These are phyloP conservation scores for Cygnus atratus DNA, from an alignment of 2,113 vertebrate species.

Conservation along the genomic window DNA sequence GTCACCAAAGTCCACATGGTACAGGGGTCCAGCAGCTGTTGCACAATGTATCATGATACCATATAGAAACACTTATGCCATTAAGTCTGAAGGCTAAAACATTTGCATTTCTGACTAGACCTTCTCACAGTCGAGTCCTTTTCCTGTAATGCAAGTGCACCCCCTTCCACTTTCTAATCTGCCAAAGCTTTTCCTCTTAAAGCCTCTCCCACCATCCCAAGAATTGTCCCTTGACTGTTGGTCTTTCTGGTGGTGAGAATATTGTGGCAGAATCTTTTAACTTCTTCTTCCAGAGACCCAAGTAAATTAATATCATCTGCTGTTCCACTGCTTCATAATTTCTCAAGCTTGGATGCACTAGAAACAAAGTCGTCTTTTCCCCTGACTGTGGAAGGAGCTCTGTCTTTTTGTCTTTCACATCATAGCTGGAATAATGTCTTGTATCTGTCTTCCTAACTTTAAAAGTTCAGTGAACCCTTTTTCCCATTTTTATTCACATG, in stretches of 20 bases:
- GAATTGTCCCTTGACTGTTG: neutral
- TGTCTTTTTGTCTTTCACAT: neutral
- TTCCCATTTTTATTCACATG: neutral
- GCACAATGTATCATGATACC: too few relatives aligned
- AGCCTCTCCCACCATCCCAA: neutral
- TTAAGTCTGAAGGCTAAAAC: neutral
- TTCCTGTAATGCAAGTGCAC: neutral
- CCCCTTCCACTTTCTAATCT: neutral
- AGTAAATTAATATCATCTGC: neutral
- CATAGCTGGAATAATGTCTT: neutral
- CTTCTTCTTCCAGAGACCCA: neutral
- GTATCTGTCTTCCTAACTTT: neutral
- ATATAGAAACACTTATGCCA: neutral
- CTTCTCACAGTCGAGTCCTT: neutral
- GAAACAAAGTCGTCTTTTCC: neutral
- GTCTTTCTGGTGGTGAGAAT: neutral
- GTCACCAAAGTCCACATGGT: neutral
- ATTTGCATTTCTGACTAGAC: neutral
- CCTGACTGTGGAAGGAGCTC: accelerated
- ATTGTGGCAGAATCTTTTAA: neutral
- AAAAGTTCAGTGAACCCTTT: neutral
- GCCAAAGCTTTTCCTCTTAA: neutral
- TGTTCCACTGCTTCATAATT: neutral
- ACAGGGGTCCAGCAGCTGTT: accelerated
- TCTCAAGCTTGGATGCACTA: neutral